Conservation (phyloP, 35 echinoderm and acorn worm species). For the Lytechinus variegatus region DNA sequence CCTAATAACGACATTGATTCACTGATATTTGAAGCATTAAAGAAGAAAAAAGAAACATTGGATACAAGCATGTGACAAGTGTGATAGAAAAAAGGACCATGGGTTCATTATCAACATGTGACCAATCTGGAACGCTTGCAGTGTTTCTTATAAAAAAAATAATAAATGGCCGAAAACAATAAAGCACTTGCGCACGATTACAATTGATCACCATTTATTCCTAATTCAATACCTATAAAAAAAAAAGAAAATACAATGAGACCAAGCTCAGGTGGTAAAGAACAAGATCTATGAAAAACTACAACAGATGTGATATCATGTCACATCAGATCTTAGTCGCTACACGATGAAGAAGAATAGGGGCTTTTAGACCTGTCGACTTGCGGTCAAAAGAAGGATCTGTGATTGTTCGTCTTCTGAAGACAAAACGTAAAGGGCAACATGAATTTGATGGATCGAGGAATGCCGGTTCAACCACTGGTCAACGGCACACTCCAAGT, state of each 20-base stretch:
- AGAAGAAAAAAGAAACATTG: no score
- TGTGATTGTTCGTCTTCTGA: neutral
- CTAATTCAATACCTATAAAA: neutral
- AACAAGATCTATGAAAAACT: neutral
- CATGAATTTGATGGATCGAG: constrained; percentile 17
- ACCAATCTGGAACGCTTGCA: neutral
- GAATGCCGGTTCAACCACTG: neutral
- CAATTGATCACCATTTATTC: neutral
- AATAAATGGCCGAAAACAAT: neutral
- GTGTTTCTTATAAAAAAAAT: neutral
- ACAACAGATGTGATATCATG: constrained; percentile 28
- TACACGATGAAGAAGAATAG: constrained; percentile 13
- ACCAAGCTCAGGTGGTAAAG: neutral
- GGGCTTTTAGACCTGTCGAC: constrained; percentile 22
- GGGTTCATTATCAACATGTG: neutral
- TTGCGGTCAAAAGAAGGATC: constrained; percentile 3
- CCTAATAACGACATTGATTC: no score
- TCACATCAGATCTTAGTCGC: neutral
- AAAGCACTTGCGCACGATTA: neutral
- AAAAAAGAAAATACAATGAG: constrained; percentile 5
- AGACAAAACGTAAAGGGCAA: constrained; percentile 8
- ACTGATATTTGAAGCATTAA: no score
- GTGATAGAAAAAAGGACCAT: no score
- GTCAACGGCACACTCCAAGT: neutral
- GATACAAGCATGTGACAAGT: no score